Base-by-base conservation (phyloP, 1,140 invertebrate species). In the Pogonognathellus flavescens region DNA sequence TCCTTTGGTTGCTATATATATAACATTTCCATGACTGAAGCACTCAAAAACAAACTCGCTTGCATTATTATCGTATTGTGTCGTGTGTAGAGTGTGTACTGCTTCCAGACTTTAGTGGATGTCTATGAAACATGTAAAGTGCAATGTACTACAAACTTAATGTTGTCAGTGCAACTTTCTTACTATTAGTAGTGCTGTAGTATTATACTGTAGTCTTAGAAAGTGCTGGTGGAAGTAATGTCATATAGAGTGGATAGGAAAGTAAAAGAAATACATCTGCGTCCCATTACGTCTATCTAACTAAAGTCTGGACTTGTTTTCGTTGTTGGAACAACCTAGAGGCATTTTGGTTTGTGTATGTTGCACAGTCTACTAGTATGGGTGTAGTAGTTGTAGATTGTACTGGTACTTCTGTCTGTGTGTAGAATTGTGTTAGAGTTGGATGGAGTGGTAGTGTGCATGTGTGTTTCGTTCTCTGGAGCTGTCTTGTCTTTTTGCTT, bases 261-360 rank as follows among this genome's bases (percentile, higher is more conserved):
- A 49, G 16, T 8, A 41, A 49, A 50, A 41, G 70, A 76, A 76
- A 76, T 31, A 76, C 70, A 76, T 76, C 70, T 76, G 70, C 41
- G 70, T 50, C 41, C 70, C 70, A 76, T 76, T 76, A 76, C 13
- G 11, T 41, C 31, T 41, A 41, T 41, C 31, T 41, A 41, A 76
- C 25, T 14, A 76, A 50, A 41, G 31, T 57, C 53, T 57, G 11
- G 10, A 9, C 10, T n/a, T 57, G 53, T 57, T 13, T 13, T 57
- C 2, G 11, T 57, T 3, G 31, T n/a, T 57, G 11, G 53, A 14
- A 57, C 2, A n/a, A 14, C 1, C 53, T 57, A 14, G 53, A 14
- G 53, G 11, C 53, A 57, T n/a, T 57, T 14, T 57, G 53, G 53
- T 57, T 57, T 57, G 53, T 57, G 53, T 57, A n/a, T 57, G 2